Evolutionary conservation across 2,113 vertebrate genomes (phyloP).

Genomic region (Prinia subflava): DNA sequence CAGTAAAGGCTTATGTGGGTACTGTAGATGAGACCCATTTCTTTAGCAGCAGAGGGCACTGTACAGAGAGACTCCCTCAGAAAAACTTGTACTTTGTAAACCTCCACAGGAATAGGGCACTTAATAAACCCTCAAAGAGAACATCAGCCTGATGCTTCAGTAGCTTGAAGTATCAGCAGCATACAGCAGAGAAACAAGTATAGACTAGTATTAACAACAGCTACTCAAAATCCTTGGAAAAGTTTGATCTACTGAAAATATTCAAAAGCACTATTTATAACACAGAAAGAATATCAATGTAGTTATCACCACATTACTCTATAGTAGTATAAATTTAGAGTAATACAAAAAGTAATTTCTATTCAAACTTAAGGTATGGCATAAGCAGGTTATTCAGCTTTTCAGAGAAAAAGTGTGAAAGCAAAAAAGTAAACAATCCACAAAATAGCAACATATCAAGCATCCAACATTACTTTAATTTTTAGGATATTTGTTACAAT

Average conservation of each 20-base stretch:
- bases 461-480: background rate
- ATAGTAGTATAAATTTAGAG: background rate
- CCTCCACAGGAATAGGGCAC: background rate
- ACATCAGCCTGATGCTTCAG: background rate
- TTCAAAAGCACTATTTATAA: background rate
- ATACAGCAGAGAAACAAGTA: background rate
- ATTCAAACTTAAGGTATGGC: background rate
- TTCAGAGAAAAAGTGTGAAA: background rate
- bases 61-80: background rate
- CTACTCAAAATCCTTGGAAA: background rate
- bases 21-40: background rate
- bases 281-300: background rate
- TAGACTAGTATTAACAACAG: background rate
- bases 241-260: background rate
- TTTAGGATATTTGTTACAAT: background rate
- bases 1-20: slow-evolving; percentile 87
- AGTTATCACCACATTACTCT: background rate
- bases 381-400: background rate
- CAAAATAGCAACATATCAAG: background rate
- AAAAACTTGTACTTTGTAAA: background rate
- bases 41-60: background rate
- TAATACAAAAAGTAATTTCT: background rate
- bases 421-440: background rate
- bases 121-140: background rate
- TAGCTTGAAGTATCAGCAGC: background rate